A percentile compares a stretch with the other conserved stretches of the same genome.
These are phyloP conservation scores for Zaprionus obscuricornis DNA, from an alignment of 2,888 invertebrate species.

Conservation along the genomic window DNA sequence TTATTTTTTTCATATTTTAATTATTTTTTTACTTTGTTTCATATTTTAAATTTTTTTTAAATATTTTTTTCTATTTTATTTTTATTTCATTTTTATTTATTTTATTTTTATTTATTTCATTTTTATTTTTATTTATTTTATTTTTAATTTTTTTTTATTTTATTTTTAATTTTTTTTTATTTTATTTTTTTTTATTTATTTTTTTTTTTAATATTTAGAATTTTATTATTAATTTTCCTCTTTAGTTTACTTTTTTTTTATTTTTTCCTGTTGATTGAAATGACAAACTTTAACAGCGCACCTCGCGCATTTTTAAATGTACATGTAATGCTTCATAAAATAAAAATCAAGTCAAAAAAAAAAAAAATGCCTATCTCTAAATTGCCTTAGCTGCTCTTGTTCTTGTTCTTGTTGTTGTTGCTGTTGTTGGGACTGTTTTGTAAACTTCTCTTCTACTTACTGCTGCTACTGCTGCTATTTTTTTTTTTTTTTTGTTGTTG, in stretches of 20 bases:
- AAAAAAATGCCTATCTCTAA: conserved; percentile 58
- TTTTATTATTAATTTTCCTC: too few species aligned
- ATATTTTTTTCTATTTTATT: too few species aligned
- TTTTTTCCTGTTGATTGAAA: neutral
- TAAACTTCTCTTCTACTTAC: conserved; percentile 15
- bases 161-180: too few species aligned
- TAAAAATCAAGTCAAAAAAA: conserved; percentile 62
- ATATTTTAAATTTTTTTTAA: too few species aligned
- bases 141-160: too few species aligned
- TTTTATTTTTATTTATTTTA: too few species aligned
- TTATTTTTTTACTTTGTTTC: too few species aligned
- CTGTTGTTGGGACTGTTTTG: neutral
- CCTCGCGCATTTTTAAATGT: conserved; percentile 7
- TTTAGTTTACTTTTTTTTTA: neutral
- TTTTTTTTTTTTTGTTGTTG: conserved; percentile 10
- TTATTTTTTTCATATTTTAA: too few species aligned
- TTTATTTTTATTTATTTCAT: too few species aligned
- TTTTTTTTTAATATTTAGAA: too few species aligned
- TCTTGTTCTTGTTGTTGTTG: neutral
- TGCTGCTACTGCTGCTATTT: conserved; percentile 23
- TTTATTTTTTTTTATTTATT: too few species aligned
- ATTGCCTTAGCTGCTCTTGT: conserved; percentile 41
- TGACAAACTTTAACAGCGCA: conserved; percentile 8
- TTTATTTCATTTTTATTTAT: too few species aligned
- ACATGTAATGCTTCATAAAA: conserved; percentile 38